Conservation (phyloP, 2,797 vertebrate genomes). For the Synaphobranchus kaupii region DNA sequence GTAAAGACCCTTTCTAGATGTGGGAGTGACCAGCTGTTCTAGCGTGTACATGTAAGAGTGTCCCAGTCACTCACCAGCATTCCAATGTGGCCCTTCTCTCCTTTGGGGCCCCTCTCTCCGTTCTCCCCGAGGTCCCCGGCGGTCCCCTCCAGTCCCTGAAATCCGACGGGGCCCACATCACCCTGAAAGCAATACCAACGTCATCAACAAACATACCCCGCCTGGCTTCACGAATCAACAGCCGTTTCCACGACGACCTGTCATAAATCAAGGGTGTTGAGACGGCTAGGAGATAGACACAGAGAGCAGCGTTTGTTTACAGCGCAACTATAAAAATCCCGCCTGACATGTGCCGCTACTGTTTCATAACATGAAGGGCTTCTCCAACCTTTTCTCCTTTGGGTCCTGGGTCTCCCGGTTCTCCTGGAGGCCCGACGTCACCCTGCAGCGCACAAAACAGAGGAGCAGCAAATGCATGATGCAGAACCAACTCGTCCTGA, state of each 20-base stretch:
- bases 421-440: conserved; percentile 66
- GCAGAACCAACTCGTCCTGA: background rate
- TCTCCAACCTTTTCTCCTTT: conserved; percentile 68
- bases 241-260: background rate
- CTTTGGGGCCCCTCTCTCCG: conserved; percentile 75
- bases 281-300: too few species aligned
- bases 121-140: conserved; percentile 71
- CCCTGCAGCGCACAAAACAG: conserved; percentile 58
- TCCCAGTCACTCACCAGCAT: conserved; percentile 69
- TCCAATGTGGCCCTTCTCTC: conserved; percentile 80
- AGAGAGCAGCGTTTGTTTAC: background rate
- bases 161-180: conserved; percentile 68
- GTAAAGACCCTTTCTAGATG: background rate
- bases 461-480: background rate
- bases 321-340: background rate
- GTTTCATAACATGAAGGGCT: background rate
- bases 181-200: conserved; percentile 68
- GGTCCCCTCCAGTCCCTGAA: conserved; percentile 72
- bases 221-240: background rate
- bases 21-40: background rate
- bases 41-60: background rate
- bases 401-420: conserved; percentile 64
- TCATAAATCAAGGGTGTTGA: too few species aligned
- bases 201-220: background rate
- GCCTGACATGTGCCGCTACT: background rate